Base-by-base conservation (phyloP, 30 jellyfish, hydroid and myxozoan species). In the Rhopilema esculentum region DNA sequence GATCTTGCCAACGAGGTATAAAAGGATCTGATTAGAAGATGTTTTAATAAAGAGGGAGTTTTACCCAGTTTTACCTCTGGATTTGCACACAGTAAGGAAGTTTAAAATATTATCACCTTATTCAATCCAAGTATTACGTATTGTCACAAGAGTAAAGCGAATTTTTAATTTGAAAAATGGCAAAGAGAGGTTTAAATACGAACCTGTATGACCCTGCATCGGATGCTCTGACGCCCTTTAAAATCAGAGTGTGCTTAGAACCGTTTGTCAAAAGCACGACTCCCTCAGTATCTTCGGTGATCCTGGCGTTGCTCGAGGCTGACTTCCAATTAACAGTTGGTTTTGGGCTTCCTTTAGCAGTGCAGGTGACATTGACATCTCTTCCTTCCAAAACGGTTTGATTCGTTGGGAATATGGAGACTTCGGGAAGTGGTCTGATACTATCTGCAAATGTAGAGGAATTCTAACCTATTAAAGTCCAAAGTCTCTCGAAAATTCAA, bases 181-280 rank as follows among this genome's bases (percentile, higher is more conserved):
- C n/a, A 2, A 64, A 9, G 33, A 68, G 1, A 19, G 57, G 57
- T 40, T 6, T 40, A 12, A 9, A 18, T 18, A 73, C 88, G 29
- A 21, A 89, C 97, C 97, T 74, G 90, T 89, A 89, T 2, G 97
- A 89, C 4, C 93, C 97, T 8, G 93, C 69, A 69, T 80, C 91
- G 9, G 93, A 73, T 1, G 80, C 17, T 26, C 88, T 52, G 32
- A 89, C 91, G 26, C 74, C 67, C 28, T 57, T 82, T 18, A 89
- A 67, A 16, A 82, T 29, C 30, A 89, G 30, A 0, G 69, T 49
- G 65, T 89, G 92, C 17, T 61, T 64, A 21, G 32, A 32, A 9
- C 93, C 97, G 40, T 72, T 64, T 75, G 49, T 73, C 52, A n/a
- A 17, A 61, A 80, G 27, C 15, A 66, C 31, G 28, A 89, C 88